Evolutionary conservation across 2,888 invertebrate species (phyloP).

Genomic region (Neoaliturus tenellus): DNA sequence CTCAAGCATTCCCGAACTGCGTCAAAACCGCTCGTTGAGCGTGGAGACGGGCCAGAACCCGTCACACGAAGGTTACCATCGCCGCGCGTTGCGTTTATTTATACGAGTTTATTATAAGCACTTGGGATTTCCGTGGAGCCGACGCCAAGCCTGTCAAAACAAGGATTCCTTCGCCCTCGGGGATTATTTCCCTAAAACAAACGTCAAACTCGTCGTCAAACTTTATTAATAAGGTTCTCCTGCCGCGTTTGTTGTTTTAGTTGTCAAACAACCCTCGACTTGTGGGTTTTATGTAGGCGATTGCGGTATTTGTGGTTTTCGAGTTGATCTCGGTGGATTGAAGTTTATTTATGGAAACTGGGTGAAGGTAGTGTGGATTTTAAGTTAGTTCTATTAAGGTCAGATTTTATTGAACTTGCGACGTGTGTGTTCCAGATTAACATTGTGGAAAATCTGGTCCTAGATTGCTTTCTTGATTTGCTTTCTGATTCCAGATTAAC

Average conservation of each 20-base stretch:
- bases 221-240: conserved; percentile 17
- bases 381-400: too few species aligned
- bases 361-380: too few species aligned
- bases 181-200: conserved; percentile 44
- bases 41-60: neutral
- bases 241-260: neutral
- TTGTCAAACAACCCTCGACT: too few species aligned
- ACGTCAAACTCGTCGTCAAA: neutral
- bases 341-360: too few species aligned
- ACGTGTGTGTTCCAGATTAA: too few species aligned
- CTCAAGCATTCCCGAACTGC: neutral
- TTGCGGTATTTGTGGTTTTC: too few species aligned
- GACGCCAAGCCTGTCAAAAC: conserved; percentile 35
- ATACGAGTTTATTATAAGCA: conserved; percentile 49
- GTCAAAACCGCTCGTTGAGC: neutral
- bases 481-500: too few species aligned
- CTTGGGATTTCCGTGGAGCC: conserved; percentile 43
- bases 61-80: conserved; percentile 9
- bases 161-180: neutral
- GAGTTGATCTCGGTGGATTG: too few species aligned
- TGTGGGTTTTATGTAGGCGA: too few species aligned
- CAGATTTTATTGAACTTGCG: too few species aligned
- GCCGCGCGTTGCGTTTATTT: conserved; percentile 5
- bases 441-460: too few species aligned
- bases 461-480: too few species aligned